These are phyloP conservation scores for Muscicapa comitata DNA, from an alignment of 2,797 vertebrate species.

Conservation along the genomic window DNA sequence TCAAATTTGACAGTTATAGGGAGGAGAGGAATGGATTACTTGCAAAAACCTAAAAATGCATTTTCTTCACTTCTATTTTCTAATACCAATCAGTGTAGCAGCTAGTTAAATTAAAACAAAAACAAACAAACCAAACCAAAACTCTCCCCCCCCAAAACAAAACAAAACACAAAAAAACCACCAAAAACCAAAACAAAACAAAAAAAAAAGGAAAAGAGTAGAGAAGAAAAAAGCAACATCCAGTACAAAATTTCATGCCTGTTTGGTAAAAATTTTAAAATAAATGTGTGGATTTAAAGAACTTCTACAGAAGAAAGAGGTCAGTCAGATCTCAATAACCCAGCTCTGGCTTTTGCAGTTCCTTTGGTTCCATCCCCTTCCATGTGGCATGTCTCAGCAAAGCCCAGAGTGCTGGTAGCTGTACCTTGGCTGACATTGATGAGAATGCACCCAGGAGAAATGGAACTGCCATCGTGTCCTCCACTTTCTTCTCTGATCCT, in stretches of 20 bases:
- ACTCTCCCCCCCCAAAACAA: no score
- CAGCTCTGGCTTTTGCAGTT: background rate
- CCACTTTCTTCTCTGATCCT: background rate
- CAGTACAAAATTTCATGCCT: background rate
- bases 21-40: background rate
- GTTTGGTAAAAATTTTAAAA: background rate
- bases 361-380: accelerated
- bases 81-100: background rate
- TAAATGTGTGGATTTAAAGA: background rate
- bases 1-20: background rate
- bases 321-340: background rate
- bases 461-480: background rate
- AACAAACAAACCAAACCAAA: no score
- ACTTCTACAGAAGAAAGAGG: background rate
- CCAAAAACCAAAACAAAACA: no score
- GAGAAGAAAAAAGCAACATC: background rate
- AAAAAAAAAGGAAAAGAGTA: background rate
- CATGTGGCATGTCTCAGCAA: background rate
- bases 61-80: background rate
- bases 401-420: accelerated
- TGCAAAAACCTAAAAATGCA: background rate
- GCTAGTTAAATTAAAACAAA: background rate
- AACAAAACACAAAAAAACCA: no score
- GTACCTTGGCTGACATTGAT: background rate
- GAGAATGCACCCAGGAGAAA: background rate